Evolutionary conservation across 2,888 invertebrate species (phyloP).

Genomic region (Serripes groenlandicus): DNA sequence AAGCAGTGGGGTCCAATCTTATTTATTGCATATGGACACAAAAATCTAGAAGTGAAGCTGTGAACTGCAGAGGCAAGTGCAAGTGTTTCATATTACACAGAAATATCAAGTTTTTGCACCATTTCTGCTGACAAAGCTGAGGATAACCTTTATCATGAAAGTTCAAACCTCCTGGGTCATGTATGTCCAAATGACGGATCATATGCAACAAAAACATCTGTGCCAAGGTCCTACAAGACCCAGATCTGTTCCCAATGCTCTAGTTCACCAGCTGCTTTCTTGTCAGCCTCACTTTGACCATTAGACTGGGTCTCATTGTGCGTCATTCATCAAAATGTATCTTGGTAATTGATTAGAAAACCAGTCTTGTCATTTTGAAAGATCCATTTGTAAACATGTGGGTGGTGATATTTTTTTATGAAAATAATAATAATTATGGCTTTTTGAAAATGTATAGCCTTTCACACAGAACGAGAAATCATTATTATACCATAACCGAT

Average conservation of each 20-base stretch:
- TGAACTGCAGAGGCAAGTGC: too few relatives aligned
- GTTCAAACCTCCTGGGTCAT: constrained; percentile 21
- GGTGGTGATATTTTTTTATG: too few relatives aligned
- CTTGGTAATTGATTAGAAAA: constrained; percentile 7
- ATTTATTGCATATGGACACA: too few relatives aligned
- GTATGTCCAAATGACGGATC: constrained; percentile 14
- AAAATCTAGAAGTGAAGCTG: too few relatives aligned
- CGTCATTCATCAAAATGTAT: constrained; percentile 16
- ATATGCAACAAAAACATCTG: constrained; percentile 20
- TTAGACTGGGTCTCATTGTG: constrained; percentile 6
- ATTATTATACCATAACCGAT: too few relatives aligned
- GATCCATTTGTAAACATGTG: constrained; percentile 15
- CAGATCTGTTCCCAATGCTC: constrained; percentile 2
- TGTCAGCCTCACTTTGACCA: constrained; percentile 16
- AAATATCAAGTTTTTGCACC: too few relatives aligned
- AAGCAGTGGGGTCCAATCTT: too few relatives aligned
- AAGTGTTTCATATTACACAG: too few relatives aligned
- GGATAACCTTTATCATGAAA: constrained; percentile 19
- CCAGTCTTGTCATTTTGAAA: constrained; percentile 12
- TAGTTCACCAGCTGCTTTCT: constrained; percentile 20
- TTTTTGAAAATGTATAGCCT: too few relatives aligned
- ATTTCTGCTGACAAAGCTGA: too few relatives aligned
- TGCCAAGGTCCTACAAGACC: constrained; percentile 19
- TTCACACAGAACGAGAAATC: too few relatives aligned
- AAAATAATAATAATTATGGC: too few relatives aligned